phyloP scores from a whole-genome alignment of 2,888 invertebrate genomes.

The Scelioninae gen. 2 region DNA sequence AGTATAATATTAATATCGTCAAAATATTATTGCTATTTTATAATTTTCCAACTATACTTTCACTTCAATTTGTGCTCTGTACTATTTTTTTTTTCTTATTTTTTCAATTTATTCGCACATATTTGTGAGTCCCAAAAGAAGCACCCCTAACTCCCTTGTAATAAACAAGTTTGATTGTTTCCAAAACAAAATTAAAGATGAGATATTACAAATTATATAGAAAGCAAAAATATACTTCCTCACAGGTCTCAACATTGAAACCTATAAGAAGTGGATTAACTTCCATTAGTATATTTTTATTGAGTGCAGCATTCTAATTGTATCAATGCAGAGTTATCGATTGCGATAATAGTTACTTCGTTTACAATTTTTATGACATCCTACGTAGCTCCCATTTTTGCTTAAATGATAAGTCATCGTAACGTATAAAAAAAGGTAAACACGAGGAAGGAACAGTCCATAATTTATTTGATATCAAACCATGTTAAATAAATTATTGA shows the following conservation, averaged over 20 bases:
- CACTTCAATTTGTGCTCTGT: neutral
- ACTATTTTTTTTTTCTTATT: neutral
- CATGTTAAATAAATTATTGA: too few species aligned
- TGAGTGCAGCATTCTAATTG: neutral
- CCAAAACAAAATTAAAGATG: constrained; percentile 11
- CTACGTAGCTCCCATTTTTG: constrained; percentile 4
- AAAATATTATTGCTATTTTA: too few species aligned
- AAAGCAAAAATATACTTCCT: constrained; percentile 2
- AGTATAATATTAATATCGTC: constrained; percentile 5
- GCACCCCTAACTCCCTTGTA: neutral
- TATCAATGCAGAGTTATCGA: constrained; percentile 18
- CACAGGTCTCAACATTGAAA: constrained; percentile 7
- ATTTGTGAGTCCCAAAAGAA: constrained; percentile 1
- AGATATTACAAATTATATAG: constrained; percentile 14
- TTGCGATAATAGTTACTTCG: constrained; percentile 17
- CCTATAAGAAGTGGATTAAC: constrained; percentile 23
- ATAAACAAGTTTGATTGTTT: constrained; percentile 3
- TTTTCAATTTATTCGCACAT: neutral
- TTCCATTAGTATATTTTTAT: constrained; percentile 15
- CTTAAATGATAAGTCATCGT: constrained; percentile 4
- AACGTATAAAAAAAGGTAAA: neutral
- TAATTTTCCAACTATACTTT: neutral
- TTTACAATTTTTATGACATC: constrained; percentile 23
- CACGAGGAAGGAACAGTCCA: neutral
- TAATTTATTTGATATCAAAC: neutral